Base-by-base conservation (phyloP, 1,140 invertebrate species). In the Archegozetes longisetosus region DNA sequence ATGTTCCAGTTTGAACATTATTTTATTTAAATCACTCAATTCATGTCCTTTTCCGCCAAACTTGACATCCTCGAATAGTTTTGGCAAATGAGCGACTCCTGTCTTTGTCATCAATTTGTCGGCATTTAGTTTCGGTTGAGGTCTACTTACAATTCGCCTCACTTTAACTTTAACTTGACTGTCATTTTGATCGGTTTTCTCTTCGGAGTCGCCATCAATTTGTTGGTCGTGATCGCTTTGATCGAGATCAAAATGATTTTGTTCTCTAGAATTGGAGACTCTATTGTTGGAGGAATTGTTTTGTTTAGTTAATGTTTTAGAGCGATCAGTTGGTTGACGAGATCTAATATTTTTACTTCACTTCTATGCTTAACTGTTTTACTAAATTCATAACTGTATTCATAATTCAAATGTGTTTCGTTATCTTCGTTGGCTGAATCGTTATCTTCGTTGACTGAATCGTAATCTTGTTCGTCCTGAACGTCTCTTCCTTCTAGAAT, bases 21-120 rank as follows among this genome's bases (percentile, higher is more conserved):
- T 73, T 52, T 79, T 69, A 68, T 87, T 79, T 17, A 96, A 74
- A 75, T 96, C 90, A 63, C 82, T 73, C 61, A 80, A 72, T 67
- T 94, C 90, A 71, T 85, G 74, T 1, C 86, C 85, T 76, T 85
- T 83, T 53, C 88, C 90, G 71, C 82, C 79, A 67, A 85, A 88
- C 70, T 87, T 84, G 51, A 90, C 82, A 67, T 84, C 79, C 67
- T 85, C 80, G 66, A 90, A 92, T 68, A 84, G 78, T 3, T 83
- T 77, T 59, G 84, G 81, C 20, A 93, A 77, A 20, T 80, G 80
- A 13, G 82, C 78, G 53, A 94, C 78, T 25, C 90, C 90, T 68
- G 85, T 79, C 2, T 81, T 78, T 2, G 85, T 82, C 57, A 78
- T 82, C 12, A 91, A 23, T 24, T 49, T 24, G 14, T 56, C 28